phyloP scores from a whole-genome alignment of 2,888 invertebrate genomes.

The Furcula furcula region DNA sequence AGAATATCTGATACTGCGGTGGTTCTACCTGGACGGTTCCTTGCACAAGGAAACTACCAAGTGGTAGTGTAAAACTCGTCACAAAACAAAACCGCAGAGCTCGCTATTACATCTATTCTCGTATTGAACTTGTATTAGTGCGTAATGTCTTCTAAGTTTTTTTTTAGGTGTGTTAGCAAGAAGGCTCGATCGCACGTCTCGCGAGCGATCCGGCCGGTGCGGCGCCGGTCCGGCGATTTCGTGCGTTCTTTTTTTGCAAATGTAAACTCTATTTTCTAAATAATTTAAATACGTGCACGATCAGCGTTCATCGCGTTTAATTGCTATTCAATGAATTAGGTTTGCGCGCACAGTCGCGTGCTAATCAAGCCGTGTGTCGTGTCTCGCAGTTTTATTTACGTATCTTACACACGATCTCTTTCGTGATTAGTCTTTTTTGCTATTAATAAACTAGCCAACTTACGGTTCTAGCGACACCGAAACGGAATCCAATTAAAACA shows the following conservation, averaged over 20 bases:
- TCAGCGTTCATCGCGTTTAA: slow-evolving; percentile 56
- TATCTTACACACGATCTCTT: slow-evolving; percentile 26
- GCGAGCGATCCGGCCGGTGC: slow-evolving; percentile 40
- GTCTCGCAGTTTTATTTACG: slow-evolving; percentile 29
- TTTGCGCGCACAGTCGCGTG: slow-evolving; percentile 58
- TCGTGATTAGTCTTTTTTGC: slow-evolving; percentile 6
- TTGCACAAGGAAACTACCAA: too few species aligned
- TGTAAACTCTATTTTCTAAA: slow-evolving; percentile 77
- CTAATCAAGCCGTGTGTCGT: slow-evolving; percentile 23
- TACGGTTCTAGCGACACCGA: slow-evolving; percentile 63
- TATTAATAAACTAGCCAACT: slow-evolving; percentile 30
- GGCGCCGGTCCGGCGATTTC: slow-evolving; percentile 70
- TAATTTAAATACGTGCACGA: slow-evolving; percentile 79
- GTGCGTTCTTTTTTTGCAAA: slow-evolving; percentile 76
- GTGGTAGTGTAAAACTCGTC: too few species aligned
- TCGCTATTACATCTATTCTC: neutral
- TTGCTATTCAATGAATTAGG: slow-evolving; percentile 59
- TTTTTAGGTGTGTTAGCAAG: slow-evolving; percentile 14
- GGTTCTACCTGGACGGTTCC: too few species aligned
- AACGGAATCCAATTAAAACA: slow-evolving; percentile 71
- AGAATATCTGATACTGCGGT: too few species aligned
- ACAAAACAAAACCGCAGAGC: too few species aligned
- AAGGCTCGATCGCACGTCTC: slow-evolving; percentile 23
- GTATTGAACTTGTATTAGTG: neutral
- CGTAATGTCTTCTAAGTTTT: neutral